Conservation (phyloP, 1,140 invertebrate genomes). For the Drosophila willistoni region DNA sequence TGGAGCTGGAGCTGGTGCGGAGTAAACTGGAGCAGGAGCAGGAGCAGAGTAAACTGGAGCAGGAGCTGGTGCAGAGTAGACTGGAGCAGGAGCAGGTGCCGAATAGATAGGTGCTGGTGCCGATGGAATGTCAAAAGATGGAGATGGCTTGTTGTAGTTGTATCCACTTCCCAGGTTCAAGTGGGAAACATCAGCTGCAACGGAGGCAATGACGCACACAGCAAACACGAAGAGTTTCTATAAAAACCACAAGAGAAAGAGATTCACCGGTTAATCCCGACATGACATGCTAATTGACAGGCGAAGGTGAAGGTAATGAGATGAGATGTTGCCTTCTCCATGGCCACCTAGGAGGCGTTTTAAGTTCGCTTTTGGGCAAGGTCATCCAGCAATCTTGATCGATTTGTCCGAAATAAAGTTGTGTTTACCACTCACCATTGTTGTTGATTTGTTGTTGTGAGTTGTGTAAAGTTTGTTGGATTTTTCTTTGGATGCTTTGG, state of each 20-base stretch:
- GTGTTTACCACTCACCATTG: constrained; percentile 52
- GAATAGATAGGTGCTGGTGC: constrained; percentile 27
- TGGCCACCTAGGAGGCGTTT: constrained; percentile 7
- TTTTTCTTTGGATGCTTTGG: constrained; percentile 54
- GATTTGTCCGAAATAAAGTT: constrained; percentile 9
- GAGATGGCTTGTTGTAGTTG: constrained; percentile 63
- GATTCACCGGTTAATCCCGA: constrained; percentile 19
- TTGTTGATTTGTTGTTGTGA: constrained; percentile 65
- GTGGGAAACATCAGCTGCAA: constrained; percentile 73
- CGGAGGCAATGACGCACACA: constrained; percentile 68
- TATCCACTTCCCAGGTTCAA: constrained; percentile 65
- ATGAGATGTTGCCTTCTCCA: background rate
- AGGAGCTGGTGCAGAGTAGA: constrained; percentile 31
- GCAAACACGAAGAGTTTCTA: constrained; percentile 78
- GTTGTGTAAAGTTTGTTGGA: constrained; percentile 62
- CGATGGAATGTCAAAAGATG: constrained; percentile 63
- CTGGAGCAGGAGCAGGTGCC: constrained; percentile 30
- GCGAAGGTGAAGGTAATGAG: constrained; percentile 46
- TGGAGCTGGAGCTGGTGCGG: constrained; percentile 37
- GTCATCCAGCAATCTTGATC: constrained; percentile 46
- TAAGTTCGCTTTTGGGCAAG: constrained; percentile 33
- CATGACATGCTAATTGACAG: constrained; percentile 39
- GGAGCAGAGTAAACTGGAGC: constrained; percentile 22
- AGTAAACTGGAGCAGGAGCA: constrained; percentile 28
- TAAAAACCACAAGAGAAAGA: constrained; percentile 21